phyloP scores from a whole-genome alignment of 2,888 invertebrate species.

The Drosophila paramelanica region DNA sequence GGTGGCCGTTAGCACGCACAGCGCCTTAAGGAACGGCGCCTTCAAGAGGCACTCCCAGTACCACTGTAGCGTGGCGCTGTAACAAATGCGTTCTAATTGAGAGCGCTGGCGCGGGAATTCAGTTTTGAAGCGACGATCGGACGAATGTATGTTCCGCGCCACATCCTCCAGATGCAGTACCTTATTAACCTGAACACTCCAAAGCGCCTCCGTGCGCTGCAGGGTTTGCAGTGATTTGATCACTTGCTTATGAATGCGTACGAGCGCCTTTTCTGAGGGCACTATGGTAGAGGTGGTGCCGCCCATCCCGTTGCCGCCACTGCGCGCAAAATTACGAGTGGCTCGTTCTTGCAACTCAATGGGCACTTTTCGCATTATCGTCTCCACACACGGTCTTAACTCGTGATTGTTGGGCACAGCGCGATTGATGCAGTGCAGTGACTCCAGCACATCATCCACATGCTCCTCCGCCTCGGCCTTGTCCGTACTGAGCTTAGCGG shows the following conservation, averaged over 20 bases:
- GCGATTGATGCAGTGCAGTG: conserved; percentile 92
- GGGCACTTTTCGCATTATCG: conserved; percentile 95
- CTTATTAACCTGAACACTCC: conserved; percentile 93
- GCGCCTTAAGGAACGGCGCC: conserved; percentile 90
- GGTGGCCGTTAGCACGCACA: conserved; percentile 90
- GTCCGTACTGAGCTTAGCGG: conserved; percentile 96
- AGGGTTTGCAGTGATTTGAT: conserved; percentile 96
- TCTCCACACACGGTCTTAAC: conserved; percentile 92
- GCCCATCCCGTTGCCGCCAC: conserved; percentile 84
- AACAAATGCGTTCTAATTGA: conserved; percentile 87
- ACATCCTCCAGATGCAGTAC: conserved; percentile 95
- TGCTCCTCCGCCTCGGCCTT: conserved; percentile 99
- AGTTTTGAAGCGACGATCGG: conserved; percentile 87
- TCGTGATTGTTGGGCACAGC: conserved; percentile 91
- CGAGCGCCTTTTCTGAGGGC: conserved; percentile 93
- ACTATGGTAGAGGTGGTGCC: conserved; percentile 87
- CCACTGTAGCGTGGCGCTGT: conserved; percentile 93
- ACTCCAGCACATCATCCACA: conserved; percentile 97
- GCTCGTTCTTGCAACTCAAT: conserved; percentile 91
- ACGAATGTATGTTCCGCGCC: conserved; percentile 89
- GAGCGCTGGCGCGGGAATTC: conserved; percentile 89
- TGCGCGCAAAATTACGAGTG: conserved; percentile 86
- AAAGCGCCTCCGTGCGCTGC: conserved; percentile 97
- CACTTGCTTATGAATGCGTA: conserved; percentile 96
- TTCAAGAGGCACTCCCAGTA: conserved; percentile 96